phyloP scores from a whole-genome alignment of 2,113 vertebrate genomes.

The Narcine bancroftii region DNA sequence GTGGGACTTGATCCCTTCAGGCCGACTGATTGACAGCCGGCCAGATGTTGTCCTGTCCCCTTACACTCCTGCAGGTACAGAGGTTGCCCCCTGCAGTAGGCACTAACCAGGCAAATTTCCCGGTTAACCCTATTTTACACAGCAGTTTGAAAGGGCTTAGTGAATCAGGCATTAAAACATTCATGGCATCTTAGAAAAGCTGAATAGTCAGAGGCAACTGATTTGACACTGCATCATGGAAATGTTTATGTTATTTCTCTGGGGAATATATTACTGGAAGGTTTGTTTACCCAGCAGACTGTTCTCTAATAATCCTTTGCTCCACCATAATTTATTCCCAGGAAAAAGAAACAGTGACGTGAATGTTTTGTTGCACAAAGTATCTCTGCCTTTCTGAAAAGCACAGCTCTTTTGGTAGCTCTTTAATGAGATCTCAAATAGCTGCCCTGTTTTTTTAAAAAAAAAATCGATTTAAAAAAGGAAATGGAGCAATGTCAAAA shows the following conservation, averaged over 20 bases:
- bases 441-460: neutral
- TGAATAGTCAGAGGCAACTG: neutral
- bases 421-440: neutral
- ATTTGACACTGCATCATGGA: neutral
- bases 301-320: neutral
- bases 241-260: neutral
- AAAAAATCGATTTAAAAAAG: neutral
- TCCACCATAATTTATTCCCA: neutral
- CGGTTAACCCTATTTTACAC: too few relatives aligned
- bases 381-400: neutral
- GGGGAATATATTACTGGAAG: neutral
- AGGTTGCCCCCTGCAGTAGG: too few relatives aligned
- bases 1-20: too few relatives aligned
- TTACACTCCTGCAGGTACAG: too few relatives aligned
- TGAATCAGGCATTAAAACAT: slow-evolving; percentile 6
- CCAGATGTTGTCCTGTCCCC: too few relatives aligned
- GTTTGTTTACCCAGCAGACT: neutral
- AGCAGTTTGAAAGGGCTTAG: too few relatives aligned
- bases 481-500: slow-evolving; percentile 3
- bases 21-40: too few relatives aligned
- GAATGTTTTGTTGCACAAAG: neutral
- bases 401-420: neutral
- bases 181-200: neutral
- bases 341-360: neutral
- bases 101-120: too few relatives aligned